These are phyloP conservation scores for Globodera rostochiensis DNA, from an alignment of 1,140 invertebrate species.

Conservation along the genomic window DNA sequence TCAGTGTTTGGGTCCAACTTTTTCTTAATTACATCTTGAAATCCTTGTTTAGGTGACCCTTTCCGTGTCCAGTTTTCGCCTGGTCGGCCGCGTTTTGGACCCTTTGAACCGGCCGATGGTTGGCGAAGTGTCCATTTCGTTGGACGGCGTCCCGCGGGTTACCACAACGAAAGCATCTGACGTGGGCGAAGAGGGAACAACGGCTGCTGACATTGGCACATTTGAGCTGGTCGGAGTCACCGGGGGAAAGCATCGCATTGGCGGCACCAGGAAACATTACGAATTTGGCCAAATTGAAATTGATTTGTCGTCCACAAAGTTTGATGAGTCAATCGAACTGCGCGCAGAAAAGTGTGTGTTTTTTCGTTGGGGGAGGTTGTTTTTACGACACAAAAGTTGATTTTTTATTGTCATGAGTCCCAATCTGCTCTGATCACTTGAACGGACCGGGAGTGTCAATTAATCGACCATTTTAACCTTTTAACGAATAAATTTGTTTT, in stretches of 20 bases:
- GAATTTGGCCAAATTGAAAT: slow-evolving; percentile 21
- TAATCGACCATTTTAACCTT: too few relatives aligned
- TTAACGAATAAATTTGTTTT: too few relatives aligned
- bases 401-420: too few relatives aligned
- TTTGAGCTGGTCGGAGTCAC: slow-evolving; percentile 1
- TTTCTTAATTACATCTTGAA: background rate
- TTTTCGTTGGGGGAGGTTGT: too few relatives aligned
- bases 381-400: too few relatives aligned
- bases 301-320: slow-evolving; percentile 17
- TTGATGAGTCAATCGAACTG: slow-evolving; percentile 4
- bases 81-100: background rate
- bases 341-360: background rate
- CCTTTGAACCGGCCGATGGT: background rate
- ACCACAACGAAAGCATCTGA: background rate
- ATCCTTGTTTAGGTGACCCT: background rate
- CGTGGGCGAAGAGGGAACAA: background rate
- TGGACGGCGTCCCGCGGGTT: background rate
- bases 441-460: too few relatives aligned
- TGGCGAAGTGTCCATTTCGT: background rate
- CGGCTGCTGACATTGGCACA: slow-evolving; percentile 5
- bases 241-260: background rate
- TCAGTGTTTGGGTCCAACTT: too few relatives aligned
- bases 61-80: background rate
- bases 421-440: too few relatives aligned
- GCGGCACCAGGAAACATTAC: slow-evolving; percentile 14